These are phyloP conservation scores for Gambusia yucatana DNA, from an alignment of 2,797 vertebrate genomes.

Conservation along the genomic window DNA sequence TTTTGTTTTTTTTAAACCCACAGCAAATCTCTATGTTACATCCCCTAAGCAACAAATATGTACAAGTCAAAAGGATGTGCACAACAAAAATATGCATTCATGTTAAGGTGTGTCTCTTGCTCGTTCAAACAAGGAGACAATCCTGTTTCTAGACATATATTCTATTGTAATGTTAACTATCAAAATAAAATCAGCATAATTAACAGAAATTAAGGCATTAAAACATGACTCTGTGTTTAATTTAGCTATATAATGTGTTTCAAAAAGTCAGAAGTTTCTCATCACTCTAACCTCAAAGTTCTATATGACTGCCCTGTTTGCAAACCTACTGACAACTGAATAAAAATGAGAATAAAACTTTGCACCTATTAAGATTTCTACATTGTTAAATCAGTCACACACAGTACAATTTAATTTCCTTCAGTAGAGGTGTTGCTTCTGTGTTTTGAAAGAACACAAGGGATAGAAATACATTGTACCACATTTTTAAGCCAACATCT, in stretches of 20 bases:
- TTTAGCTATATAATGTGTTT: background rate
- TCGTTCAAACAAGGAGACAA: conserved; percentile 35
- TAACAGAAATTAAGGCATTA: background rate
- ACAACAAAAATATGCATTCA: conserved; percentile 33
- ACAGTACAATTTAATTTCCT: no score
- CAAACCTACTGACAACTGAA: background rate
- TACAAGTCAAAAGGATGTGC: background rate
- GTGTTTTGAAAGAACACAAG: background rate
- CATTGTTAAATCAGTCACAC: no score
- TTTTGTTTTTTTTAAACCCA: background rate
- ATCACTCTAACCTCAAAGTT: background rate
- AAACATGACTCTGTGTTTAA: background rate
- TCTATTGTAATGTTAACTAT: background rate
- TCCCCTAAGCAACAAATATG: background rate
- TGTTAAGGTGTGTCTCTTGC: conserved; percentile 57
- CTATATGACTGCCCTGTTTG: background rate
- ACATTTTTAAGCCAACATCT: background rate
- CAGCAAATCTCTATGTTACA: background rate
- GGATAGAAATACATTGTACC: background rate
- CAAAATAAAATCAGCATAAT: background rate
- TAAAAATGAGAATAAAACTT: background rate
- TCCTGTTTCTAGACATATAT: conserved; percentile 28
- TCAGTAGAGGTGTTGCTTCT: no score
- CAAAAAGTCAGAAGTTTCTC: background rate
- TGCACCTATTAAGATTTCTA: background rate